Percentiles rank a stretch among this genome's conserved stretches.
Conservation (phyloP, 2,113 vertebrate species). For the Nerophis lumbriciformis region DNA sequence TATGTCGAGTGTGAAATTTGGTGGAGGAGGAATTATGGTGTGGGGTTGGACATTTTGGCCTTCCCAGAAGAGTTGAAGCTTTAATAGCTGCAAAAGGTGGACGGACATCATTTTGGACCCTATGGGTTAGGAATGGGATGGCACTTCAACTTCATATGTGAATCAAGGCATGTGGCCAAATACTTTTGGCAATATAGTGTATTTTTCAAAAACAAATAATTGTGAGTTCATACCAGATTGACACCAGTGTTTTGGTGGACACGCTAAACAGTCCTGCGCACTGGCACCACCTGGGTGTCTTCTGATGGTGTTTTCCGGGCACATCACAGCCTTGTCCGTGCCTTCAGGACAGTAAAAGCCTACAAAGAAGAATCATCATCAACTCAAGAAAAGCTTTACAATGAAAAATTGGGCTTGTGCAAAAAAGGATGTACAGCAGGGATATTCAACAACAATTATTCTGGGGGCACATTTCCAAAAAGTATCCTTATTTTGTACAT, state of each 20-base stretch:
- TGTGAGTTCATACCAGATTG: conserved; percentile 69
- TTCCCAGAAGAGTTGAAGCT: too few species aligned
- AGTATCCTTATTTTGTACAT: too few species aligned
- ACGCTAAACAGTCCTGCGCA: conserved; percentile 78
- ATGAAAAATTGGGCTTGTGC: neutral
- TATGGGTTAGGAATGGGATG: too few species aligned
- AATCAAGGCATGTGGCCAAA: too few species aligned
- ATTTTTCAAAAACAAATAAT: too few species aligned
- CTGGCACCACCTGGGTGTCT: conserved; percentile 65
- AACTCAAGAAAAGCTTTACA: neutral
- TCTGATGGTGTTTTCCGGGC: conserved; percentile 78
- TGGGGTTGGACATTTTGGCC: too few species aligned
- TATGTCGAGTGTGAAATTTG: too few species aligned
- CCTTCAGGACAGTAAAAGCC: conserved; percentile 85
- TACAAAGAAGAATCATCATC: conserved; percentile 40
- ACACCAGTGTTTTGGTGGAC: conserved; percentile 80
- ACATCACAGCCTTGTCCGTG: conserved; percentile 65
- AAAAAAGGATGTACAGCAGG: neutral
- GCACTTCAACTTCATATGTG: too few species aligned
- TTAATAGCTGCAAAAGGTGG: too few species aligned
- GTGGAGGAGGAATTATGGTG: too few species aligned
- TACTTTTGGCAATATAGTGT: too few species aligned
- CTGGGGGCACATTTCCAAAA: neutral
- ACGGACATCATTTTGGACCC: too few species aligned
- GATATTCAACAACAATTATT: neutral